Base-by-base conservation (phyloP, 2,888 invertebrate species). In the Eupeodes luniger region DNA sequence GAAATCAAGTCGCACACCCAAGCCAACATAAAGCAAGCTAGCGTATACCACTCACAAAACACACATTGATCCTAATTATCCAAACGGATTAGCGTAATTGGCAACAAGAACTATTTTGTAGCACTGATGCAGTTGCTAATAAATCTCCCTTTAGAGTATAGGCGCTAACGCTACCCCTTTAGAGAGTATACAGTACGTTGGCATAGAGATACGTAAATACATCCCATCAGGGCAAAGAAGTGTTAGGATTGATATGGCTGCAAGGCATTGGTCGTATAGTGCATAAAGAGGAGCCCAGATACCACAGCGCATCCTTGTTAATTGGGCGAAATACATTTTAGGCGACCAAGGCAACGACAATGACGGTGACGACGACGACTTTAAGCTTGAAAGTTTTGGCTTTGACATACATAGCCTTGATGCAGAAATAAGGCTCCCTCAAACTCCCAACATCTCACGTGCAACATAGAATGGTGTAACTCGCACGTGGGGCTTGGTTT, bases 11-110 rank as follows among this genome's bases (percentile, higher is more conserved):
- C 75, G 14, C 66, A 75, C 72, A 85, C 27, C 79, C 69, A 12
- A 49, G 61, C 62, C 12, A 47, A 66, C 47, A 40, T 6, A 66
- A 66, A 12, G 47, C 19, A 64, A 57, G 44, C 67, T 19, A 47
- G 55, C 72, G 27, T 27, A 27, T 27, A 47, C 19, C 19, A 19
- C 72, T 59, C 69, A 72, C 72, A 72, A 57, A 57, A 53, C 69
- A 67, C 67, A 83, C 83, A 86, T 84, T 88, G 85, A 85, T 85
- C 85, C 85, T 88, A 88, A 88, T 88, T 88, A 88, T 75, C 88
- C 67, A 75, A 88, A 88, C 78, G 77, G 81, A 88, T 88, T 81
- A 88, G 74, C 67, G 74, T 88, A 88, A 88, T 88, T 88, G 80
- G 70, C 84, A 87, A 72, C 87, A 80, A 77, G 70, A 80, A 76